Evolutionary conservation across 35 echinoderm and acorn worm species (phyloP), one percentile per base, ranked within the genome.

Genomic region (Diadema setosum): DNA sequence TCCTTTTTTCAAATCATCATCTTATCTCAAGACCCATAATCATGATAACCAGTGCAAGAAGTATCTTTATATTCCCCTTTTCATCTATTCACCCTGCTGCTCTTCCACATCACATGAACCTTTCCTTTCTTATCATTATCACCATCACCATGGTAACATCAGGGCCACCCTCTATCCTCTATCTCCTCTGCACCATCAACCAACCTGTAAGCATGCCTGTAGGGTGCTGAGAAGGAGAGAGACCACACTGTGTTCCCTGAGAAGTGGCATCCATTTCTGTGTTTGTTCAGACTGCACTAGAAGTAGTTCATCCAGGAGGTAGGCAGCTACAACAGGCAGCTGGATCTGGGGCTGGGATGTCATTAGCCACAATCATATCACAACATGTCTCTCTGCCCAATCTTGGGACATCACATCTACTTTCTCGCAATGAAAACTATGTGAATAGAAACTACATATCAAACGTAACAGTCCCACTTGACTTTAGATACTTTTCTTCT

Each of bases 251-350:
- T 92, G 93, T 65, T 99, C 88, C 75, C 96, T 88, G 2, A 99
- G n/a, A 15, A 67, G 56, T 15, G 86, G 87, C 40, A 94, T 58
- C 93, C 90, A 90, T n/a, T 50, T 16, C 5, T 81, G 58, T 25
- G 80, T 39, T 8, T 91, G 64, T 17, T 55, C 46, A 16, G 69
- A 63, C 41, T 90, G 46, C 26, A 65, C 61, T 11, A 97, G 12
- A 35, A 99, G 69, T 6, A 99, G 42, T 57, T 94, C 96, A 92
- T 99, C 96, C 8, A 99, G 64, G 11, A 94, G 90, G 46, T 92
- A 91, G 0, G 87, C 86, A 48, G 85, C 96, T 16, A 99, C 56
- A 11, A 94, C 90, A 20, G 96, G 96, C 29, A 95, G 81, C 93
- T 95, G 82, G 3, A 48, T 67, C 27, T n/a, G n/a, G n/a, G n/a